phyloP scores from a whole-genome alignment of 2,888 invertebrate species.

The Tinea semifulvella region DNA sequence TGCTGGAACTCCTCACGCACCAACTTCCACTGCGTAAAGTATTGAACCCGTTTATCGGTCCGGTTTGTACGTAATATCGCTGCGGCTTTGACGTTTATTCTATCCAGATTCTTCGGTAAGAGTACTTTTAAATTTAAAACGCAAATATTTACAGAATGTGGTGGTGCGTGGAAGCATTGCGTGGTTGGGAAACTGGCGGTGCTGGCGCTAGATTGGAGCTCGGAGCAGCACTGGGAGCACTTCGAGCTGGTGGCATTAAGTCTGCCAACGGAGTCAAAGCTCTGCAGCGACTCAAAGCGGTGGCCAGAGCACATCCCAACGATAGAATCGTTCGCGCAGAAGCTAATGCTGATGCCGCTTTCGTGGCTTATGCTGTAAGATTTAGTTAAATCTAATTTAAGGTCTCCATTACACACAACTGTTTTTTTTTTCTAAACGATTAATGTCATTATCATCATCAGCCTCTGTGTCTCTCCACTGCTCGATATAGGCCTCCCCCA shows the following conservation, averaged over 20 bases:
- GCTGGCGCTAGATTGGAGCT: constrained; percentile 86
- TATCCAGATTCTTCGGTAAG: no score
- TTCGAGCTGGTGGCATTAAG: constrained; percentile 21
- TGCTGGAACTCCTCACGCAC: no score
- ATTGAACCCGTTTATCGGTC: no score
- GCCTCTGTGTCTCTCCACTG: no score
- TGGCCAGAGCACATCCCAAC: constrained; percentile 49
- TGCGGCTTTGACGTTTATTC: no score
- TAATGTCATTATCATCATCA: no score
- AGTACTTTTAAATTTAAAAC: no score
- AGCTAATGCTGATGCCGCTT: constrained; percentile 56
- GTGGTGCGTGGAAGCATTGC: constrained; percentile 91
- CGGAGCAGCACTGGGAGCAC: constrained; percentile 22
- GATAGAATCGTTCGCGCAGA: constrained; percentile 51
- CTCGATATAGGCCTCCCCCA: no score
- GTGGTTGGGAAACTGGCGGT: constrained; percentile 80
- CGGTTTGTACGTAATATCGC: no score
- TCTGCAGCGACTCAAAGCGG: constrained; percentile 47
- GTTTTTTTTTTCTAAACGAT: no score
- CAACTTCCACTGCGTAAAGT: no score
- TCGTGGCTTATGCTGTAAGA: constrained; percentile 50
- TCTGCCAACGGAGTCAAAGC: constrained; percentile 27
- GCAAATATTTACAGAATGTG: constrained; percentile 25
- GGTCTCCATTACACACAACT: no score
- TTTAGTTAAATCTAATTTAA: not conserved